Evolutionary conservation across 2,797 vertebrate species (phyloP).

Genomic region (Kryptopterus vitreolus): DNA sequence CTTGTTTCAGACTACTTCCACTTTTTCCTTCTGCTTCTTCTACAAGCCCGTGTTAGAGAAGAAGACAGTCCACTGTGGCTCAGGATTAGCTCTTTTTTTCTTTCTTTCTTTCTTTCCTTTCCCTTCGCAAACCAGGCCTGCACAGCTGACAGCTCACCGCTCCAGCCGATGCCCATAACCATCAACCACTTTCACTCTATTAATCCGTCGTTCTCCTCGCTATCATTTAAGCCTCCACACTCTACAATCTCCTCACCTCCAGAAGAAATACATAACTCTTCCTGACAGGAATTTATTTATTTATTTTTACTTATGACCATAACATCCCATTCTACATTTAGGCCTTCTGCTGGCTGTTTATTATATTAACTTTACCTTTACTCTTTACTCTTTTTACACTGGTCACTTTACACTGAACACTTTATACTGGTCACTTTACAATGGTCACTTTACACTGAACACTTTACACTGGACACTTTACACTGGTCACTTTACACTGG

Average conservation of each 20-base stretch:
- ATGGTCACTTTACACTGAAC: no score
- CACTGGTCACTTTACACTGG: no score
- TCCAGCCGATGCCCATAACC: constrained; percentile 4
- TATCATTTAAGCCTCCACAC: background rate
- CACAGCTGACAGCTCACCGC: constrained; percentile 7
- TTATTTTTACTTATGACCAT: no score
- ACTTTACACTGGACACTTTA: no score
- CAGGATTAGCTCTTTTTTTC: constrained; percentile 2
- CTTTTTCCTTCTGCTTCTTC: background rate
- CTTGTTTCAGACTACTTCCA: constrained; percentile 3
- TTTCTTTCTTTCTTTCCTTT: background rate
- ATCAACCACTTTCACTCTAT: background rate
- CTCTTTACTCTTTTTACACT: no score
- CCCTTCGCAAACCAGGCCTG: background rate
- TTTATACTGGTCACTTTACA: no score
- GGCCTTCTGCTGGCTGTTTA: no score
- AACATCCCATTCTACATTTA: no score
- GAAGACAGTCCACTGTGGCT: background rate
- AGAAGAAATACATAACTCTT: constrained; percentile 11
- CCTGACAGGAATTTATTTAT: background rate
- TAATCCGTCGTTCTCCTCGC: background rate
- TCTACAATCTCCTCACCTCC: constrained; percentile 6
- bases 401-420: no score
- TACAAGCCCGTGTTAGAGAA: background rate
- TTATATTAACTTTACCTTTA: no score